These are phyloP conservation scores for Ommatoiulus sabulosus DNA, from an alignment of 2,888 invertebrate species.

Conservation along the genomic window DNA sequence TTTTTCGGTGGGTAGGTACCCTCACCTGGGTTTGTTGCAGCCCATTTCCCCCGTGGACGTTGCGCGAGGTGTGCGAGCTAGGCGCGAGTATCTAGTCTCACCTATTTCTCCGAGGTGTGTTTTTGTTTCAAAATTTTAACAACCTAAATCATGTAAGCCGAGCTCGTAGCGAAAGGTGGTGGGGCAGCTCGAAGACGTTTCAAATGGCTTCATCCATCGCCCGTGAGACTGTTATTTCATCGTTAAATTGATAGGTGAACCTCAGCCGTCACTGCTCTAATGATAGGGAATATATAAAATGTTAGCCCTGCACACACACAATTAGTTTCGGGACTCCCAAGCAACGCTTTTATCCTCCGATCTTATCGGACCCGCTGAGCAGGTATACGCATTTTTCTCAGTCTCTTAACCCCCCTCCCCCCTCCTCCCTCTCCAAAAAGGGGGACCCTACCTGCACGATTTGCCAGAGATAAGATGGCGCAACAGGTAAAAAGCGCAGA, in stretches of 20 bases:
- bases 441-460: slow-evolving; percentile 22
- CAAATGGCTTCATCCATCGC: slow-evolving; percentile 50
- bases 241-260: slow-evolving; percentile 56
- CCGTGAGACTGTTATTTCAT: slow-evolving; percentile 53
- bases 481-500: slow-evolving; percentile 23
- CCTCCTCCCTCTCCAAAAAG: background rate
- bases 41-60: background rate
- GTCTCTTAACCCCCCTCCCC: slow-evolving; percentile 2
- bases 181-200: slow-evolving; percentile 21
- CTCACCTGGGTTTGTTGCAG: background rate
- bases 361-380: slow-evolving; percentile 36
- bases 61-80: background rate
- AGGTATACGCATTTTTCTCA: slow-evolving; percentile 18
- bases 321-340: slow-evolving; percentile 43
- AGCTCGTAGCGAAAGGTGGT: background rate
- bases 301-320: slow-evolving; percentile 43
- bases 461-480: background rate
- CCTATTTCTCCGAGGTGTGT: slow-evolving; percentile 12
- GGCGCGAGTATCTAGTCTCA: background rate
- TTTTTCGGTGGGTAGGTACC: background rate
- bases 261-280: slow-evolving; percentile 52
- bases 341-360: slow-evolving; percentile 38
- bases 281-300: slow-evolving; percentile 51
- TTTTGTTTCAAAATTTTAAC: background rate
- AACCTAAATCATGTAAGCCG: slow-evolving; percentile 21